phyloP scores from a whole-genome alignment of 2,888 invertebrate genomes.

The Latrodectus elegans region DNA sequence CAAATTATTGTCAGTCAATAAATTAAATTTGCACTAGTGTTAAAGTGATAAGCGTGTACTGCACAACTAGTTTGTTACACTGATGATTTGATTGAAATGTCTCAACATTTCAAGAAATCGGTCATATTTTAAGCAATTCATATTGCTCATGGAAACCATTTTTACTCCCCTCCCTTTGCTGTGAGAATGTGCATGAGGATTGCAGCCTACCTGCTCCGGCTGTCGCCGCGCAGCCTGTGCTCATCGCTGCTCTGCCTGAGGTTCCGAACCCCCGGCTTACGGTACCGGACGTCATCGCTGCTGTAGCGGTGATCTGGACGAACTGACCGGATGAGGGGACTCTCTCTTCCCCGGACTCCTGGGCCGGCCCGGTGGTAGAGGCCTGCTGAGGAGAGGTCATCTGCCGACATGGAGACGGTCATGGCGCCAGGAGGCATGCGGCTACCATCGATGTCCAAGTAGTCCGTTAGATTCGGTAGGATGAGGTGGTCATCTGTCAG shows the following conservation, averaged over 20 bases:
- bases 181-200: no score
- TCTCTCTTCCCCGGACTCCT: background rate
- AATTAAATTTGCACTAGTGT: no score
- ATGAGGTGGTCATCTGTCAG: constrained; percentile 55
- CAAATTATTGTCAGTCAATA: no score
- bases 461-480: constrained; percentile 57
- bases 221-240: constrained; percentile 24
- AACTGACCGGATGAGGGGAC: constrained; percentile 15
- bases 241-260: constrained; percentile 16
- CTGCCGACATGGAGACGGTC: constrained; percentile 61
- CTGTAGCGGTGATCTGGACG: constrained; percentile 21
- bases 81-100: no score
- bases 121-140: no score
- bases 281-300: constrained; percentile 44
- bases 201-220: constrained; percentile 46
- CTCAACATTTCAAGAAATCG: no score
- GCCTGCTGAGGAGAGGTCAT: constrained; percentile 25
- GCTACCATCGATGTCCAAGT: constrained; percentile 22
- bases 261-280: constrained; percentile 26
- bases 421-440: constrained; percentile 61
- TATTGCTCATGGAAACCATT: no score
- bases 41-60: no score
- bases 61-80: no score
- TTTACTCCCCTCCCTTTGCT: no score
- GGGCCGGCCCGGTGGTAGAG: constrained; percentile 15